Evolutionary conservation across 1,140 invertebrate species (phyloP).

Genomic region (Drosophila santomea): DNA sequence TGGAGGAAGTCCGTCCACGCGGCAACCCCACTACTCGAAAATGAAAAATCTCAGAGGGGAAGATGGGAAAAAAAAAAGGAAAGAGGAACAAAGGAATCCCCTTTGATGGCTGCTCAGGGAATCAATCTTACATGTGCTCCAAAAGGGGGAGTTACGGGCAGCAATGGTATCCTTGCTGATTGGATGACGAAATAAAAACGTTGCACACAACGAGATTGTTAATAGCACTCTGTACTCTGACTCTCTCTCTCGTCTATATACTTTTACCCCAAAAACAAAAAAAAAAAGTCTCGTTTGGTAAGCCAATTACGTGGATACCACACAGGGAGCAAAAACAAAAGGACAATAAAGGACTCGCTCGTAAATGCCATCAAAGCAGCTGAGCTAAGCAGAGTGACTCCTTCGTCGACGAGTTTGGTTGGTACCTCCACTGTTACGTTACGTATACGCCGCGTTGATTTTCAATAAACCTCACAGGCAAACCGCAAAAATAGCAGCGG

Average conservation of each 20-base stretch:
- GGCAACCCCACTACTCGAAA: not conserved
- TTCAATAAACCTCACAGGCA: slow-evolving; percentile 65
- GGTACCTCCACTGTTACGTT: slow-evolving; percentile 7
- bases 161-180: slow-evolving; percentile 50
- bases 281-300: slow-evolving; percentile 22
- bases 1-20: slow-evolving; percentile 15
- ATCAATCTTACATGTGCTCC: slow-evolving; percentile 66
- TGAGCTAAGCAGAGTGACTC: slow-evolving; percentile 36
- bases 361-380: slow-evolving; percentile 54
- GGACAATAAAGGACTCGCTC: slow-evolving; percentile 72
- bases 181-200: slow-evolving; percentile 73
- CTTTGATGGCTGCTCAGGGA: slow-evolving; percentile 71
- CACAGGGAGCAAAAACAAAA: slow-evolving; percentile 59
- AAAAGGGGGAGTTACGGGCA: slow-evolving; percentile 1
- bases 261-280: slow-evolving; percentile 4
- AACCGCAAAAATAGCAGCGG: slow-evolving; percentile 24
- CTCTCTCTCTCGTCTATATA: not conserved
- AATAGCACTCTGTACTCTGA: slow-evolving; percentile 31
- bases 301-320: slow-evolving; percentile 66
- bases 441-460: slow-evolving; percentile 58
- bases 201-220: slow-evolving; percentile 61
- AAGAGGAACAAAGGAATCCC: slow-evolving; percentile 12
- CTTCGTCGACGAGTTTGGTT: slow-evolving; percentile 2
- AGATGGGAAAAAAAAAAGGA: not conserved
- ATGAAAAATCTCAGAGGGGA: slow-evolving; percentile 22